phyloP scores from a whole-genome alignment of 2,888 invertebrate species.

The Lagria hirta region DNA sequence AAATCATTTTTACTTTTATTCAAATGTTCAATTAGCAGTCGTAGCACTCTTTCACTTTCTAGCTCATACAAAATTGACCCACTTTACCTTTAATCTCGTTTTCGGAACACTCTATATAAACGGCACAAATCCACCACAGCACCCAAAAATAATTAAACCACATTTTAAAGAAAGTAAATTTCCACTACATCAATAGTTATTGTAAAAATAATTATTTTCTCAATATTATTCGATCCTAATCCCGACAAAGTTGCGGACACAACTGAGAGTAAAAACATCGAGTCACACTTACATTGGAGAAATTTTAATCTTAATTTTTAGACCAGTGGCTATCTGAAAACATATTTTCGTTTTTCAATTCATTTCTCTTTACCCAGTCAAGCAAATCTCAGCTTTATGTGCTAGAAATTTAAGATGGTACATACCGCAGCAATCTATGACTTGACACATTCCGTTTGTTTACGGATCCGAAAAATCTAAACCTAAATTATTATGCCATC shows the following conservation, averaged over 20 bases:
- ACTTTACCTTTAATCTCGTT: constrained; percentile 50
- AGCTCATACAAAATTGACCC: constrained; percentile 2
- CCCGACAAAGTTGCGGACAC: constrained; percentile 27
- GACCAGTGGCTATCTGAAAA: constrained; percentile 43
- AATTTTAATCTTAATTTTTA: constrained; percentile 49
- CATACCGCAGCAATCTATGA: too few species aligned
- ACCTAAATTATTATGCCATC: too few species aligned
- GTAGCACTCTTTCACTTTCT: constrained; percentile 13
- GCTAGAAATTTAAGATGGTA: constrained; percentile 1
- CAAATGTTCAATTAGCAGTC: constrained; percentile 6
- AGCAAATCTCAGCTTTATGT: constrained; percentile 13
- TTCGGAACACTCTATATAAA: constrained; percentile 43
- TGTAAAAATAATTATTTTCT: too few species aligned
- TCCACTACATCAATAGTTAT: constrained; percentile 30
- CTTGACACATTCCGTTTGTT: too few species aligned
- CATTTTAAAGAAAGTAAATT: constrained; percentile 44
- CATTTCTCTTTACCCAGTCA: constrained; percentile 25
- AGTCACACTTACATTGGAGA: constrained; percentile 45
- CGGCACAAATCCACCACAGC: constrained; percentile 41
- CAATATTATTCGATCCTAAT: constrained; percentile 15
- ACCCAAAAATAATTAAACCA: constrained; percentile 47
- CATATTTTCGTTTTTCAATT: constrained; percentile 32
- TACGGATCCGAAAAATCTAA: too few species aligned
- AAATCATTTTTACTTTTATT: background rate
- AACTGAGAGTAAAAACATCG: constrained; percentile 48